These are phyloP conservation scores for Cryptoprocta ferox DNA, from an alignment of 2,797 vertebrate species.

Conservation along the genomic window DNA sequence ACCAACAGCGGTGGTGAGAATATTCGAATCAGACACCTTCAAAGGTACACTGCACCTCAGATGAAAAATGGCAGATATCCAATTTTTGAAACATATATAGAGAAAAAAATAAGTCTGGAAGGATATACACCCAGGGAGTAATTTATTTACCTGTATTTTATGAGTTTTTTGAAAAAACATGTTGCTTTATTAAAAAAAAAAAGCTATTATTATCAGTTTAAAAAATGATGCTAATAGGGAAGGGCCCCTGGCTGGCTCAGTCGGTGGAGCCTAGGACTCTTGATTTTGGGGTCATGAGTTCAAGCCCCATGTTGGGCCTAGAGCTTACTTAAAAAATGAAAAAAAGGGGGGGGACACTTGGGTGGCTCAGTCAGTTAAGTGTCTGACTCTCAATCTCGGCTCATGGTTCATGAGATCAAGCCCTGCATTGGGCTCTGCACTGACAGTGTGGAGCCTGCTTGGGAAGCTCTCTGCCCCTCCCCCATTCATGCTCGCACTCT, in stretches of 20 bases:
- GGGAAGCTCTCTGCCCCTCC: no score
- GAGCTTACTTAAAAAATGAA: not conserved
- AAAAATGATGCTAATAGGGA: not conserved
- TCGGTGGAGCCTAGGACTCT: not conserved
- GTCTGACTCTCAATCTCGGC: no score
- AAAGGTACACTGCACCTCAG: not conserved
- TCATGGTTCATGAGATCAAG: no score
- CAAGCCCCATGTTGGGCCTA: not conserved
- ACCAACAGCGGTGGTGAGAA: not conserved
- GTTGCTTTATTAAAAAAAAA: not conserved
- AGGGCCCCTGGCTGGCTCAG: not conserved
- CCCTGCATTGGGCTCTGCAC: no score
- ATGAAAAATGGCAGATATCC: not conserved
- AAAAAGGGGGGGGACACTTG: not conserved
- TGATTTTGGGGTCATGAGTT: not conserved
- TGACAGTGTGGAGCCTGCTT: no score
- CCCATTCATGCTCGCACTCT: no score
- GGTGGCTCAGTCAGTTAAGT: no score
- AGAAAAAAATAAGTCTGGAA: not conserved
- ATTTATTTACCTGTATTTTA: not conserved
- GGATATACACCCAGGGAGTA: not conserved
- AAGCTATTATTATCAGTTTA: not conserved
- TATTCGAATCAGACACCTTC: not conserved
- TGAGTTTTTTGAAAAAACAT: not conserved
- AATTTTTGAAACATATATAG: slow-evolving; percentile 4